These are phyloP conservation scores for Campoletis raptor DNA, from an alignment of 2,888 invertebrate species.

Conservation along the genomic window DNA sequence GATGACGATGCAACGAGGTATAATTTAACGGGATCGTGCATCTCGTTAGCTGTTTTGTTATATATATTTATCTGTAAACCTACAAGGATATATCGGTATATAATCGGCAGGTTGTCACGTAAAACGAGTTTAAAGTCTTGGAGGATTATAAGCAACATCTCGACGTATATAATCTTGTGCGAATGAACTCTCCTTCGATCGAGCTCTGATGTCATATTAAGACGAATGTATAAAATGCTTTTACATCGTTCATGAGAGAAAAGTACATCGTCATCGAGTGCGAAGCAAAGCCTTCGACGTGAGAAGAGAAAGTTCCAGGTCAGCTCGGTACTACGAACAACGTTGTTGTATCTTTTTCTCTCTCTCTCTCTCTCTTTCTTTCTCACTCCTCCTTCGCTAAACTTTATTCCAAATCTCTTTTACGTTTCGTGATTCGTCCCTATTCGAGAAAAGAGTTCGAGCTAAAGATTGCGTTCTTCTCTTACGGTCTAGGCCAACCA, in stretches of 20 bases:
- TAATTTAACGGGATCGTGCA: constrained; percentile 43
- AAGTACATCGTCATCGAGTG: constrained; percentile 50
- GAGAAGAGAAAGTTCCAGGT: constrained; percentile 60
- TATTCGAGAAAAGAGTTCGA: constrained; percentile 3
- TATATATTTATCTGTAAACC: not conserved
- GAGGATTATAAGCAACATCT: constrained; percentile 16
- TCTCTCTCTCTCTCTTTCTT: not conserved
- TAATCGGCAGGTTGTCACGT: not conserved
- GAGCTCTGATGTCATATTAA: constrained; percentile 30
- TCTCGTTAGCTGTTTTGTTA: constrained; percentile 24
- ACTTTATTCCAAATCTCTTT: not conserved
- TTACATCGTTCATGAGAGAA: constrained; percentile 19
- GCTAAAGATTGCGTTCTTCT: constrained; percentile 64
- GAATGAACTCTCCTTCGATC: constrained; percentile 23
- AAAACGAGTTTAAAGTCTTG: not conserved
- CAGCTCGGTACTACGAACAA: constrained; percentile 27
- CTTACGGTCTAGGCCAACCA: constrained; percentile 80
- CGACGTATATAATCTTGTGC: constrained; percentile 2
- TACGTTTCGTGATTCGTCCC: constrained; percentile 35
- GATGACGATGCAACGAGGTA: not conserved
- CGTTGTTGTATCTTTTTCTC: not conserved
- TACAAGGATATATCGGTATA: not conserved
- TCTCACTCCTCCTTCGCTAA: not conserved
- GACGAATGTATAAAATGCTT: constrained; percentile 21
- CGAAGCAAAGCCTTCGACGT: constrained; percentile 15